Evolutionary conservation across 1,140 invertebrate genomes (phyloP), one percentile per base, ranked within the genome.

Genomic region (Galleria mellonella): DNA sequence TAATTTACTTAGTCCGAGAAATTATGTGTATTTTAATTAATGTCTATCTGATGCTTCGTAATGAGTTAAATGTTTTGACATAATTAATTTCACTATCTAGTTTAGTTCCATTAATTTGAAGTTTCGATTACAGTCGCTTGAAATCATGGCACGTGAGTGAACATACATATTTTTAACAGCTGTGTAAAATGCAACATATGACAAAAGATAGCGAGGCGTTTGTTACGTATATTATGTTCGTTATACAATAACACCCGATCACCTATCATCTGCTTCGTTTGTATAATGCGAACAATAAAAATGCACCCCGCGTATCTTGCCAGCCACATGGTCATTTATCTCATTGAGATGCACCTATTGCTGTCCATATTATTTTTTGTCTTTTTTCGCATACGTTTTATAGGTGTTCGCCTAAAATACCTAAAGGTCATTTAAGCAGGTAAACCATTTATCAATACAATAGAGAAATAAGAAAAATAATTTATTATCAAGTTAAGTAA

Each of bases 251-350:
- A 56, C 56, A 55, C 48, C 57, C 55, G 51, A 74, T 72, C 59
- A 62, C 39, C 54, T 65, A 64, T 74, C 62, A 71, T 73, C 64
- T 72, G 66, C 59, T 63, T 15, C 14, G n/a, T 45, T 55, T 41
- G 47, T 57, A 62, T 60, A 40, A 38, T 33, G 30, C 5, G 13
- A 52, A 47, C 44, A 51, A 44, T 44, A 51, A 47, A 39, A 38
- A 39, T 32, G 29, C 32, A 42, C 36, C 40, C 47, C 41, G 39
- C 17, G 32, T 32, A 8, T 40, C 11, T 1, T 29, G 9, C 23
- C 17, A 44, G 28, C 27, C 47, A 44, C 38, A 46, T 51, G 42
- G 42, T 45, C 43, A 41, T 30, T 27, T 10, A 35, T 37, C 14
- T 13, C 6, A 9, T n/a, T n/a, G n/a, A n/a, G n/a, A n/a, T n/a